These are phyloP conservation scores for Coelinius sp. DNA, from an alignment of 2,888 invertebrate species.

Conservation along the genomic window DNA sequence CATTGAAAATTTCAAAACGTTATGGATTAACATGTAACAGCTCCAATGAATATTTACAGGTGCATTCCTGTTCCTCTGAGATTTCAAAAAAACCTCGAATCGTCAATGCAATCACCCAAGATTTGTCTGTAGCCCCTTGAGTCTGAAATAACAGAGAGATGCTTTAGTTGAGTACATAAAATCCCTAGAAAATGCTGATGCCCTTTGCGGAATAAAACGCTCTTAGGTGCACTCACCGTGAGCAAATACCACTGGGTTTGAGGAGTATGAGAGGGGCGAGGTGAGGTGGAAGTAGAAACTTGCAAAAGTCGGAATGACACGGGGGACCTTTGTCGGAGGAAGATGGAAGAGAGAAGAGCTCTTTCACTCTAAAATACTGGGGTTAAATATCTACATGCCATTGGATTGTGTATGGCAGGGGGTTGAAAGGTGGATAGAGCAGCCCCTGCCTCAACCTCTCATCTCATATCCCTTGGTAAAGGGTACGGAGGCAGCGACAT, in stretches of 20 bases:
- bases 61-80: neutral
- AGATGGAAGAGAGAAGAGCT: conserved; percentile 39
- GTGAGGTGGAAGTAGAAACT: conserved; percentile 31
- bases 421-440: conserved; percentile 28
- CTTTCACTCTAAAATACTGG: neutral
- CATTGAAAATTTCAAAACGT: no score
- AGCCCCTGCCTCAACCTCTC: neutral
- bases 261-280: no score
- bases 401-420: conserved; percentile 5
- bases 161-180: conserved; percentile 27
- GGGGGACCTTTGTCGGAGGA: conserved; percentile 38
- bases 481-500: conserved; percentile 40
- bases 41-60: neutral
- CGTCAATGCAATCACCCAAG: conserved; percentile 21
- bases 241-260: conserved; percentile 56
- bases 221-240: conserved; percentile 43
- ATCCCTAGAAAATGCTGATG: conserved; percentile 47
- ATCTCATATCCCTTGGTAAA: neutral
- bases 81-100: conserved; percentile 1
- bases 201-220: conserved; percentile 41
- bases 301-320: conserved; percentile 44
- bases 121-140: conserved; percentile 35
- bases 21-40: no score
- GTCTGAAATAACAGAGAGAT: conserved; percentile 50
- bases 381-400: conserved; percentile 30